Evolutionary conservation across 1,140 invertebrate genomes (phyloP).

Genomic region (Drosophila serrata): DNA sequence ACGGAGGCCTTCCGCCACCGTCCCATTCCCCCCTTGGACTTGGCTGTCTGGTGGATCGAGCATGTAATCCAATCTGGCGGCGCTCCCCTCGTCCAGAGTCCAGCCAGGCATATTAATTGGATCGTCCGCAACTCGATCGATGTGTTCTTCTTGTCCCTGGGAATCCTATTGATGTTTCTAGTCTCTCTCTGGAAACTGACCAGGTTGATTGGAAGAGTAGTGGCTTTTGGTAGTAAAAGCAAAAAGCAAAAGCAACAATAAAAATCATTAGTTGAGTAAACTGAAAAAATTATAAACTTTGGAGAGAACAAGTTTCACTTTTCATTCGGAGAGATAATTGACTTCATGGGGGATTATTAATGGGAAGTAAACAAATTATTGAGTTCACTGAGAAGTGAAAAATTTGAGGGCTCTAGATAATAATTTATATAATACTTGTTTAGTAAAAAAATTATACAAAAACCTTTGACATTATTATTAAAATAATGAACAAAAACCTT

Average conservation of each 20-base stretch:
- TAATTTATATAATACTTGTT: neutral
- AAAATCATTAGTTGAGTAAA: slow-evolving; percentile 4
- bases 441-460: neutral
- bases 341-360: neutral
- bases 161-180: slow-evolving; percentile 13
- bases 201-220: slow-evolving; percentile 5
- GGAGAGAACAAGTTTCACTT: slow-evolving; percentile 11
- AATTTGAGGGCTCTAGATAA: neutral
- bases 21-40: slow-evolving; percentile 86
- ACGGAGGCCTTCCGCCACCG: slow-evolving; percentile 86
- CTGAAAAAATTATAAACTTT: neutral
- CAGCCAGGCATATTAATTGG: slow-evolving; percentile 87
- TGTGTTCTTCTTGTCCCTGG: slow-evolving; percentile 85
- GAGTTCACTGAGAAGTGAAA: neutral
- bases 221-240: neutral
- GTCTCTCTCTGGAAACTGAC: slow-evolving; percentile 18
- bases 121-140: slow-evolving; percentile 89
- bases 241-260: slow-evolving; percentile 48
- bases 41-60: slow-evolving; percentile 87
- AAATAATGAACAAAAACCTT: neutral
- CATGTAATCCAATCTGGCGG: slow-evolving; percentile 86
- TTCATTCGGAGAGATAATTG: neutral
- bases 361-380: neutral
- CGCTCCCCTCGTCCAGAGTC: slow-evolving; percentile 82
- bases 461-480: too few species aligned